phyloP scores from a whole-genome alignment of 2,888 invertebrate species.

The Hipparchia semele region DNA sequence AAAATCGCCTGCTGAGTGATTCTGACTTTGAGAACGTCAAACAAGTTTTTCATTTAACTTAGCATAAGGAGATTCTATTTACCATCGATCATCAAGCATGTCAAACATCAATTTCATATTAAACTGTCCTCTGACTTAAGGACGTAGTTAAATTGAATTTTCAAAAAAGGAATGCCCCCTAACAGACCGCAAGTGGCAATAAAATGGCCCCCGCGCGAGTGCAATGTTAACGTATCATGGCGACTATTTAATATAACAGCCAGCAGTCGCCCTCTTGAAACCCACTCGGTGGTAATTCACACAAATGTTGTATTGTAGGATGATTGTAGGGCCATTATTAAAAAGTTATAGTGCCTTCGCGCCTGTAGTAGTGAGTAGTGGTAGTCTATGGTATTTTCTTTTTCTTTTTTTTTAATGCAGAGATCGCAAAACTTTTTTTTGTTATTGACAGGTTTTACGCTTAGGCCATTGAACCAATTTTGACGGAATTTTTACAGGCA shows the following conservation, averaged over 20 bases:
- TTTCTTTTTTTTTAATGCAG: background rate
- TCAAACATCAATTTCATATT: no score
- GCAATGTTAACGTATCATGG: conserved; percentile 50
- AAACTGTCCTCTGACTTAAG: background rate
- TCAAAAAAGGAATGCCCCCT: conserved; percentile 25
- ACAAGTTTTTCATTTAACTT: no score
- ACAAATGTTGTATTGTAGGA: conserved; percentile 55
- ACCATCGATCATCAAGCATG: no score
- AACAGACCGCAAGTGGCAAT: conserved; percentile 39
- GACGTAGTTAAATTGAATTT: conserved; percentile 11
- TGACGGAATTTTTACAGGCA: no score
- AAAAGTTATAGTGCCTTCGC: conserved; percentile 15
- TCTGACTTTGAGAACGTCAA: no score
- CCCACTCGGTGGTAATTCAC: conserved; percentile 56
- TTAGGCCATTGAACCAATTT: background rate
- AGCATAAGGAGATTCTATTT: no score
- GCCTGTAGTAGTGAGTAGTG: conserved; percentile 39
- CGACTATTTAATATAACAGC: conserved; percentile 63
- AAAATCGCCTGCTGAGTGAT: no score
- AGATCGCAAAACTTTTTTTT: background rate
- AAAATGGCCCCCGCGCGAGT: conserved; percentile 37
- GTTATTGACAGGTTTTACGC: background rate
- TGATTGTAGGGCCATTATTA: conserved; percentile 7
- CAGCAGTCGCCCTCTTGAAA: conserved; percentile 67
- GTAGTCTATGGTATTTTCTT: background rate